phyloP scores from a whole-genome alignment of 1,140 invertebrate species.

The Philotrypesis tridentata region DNA sequence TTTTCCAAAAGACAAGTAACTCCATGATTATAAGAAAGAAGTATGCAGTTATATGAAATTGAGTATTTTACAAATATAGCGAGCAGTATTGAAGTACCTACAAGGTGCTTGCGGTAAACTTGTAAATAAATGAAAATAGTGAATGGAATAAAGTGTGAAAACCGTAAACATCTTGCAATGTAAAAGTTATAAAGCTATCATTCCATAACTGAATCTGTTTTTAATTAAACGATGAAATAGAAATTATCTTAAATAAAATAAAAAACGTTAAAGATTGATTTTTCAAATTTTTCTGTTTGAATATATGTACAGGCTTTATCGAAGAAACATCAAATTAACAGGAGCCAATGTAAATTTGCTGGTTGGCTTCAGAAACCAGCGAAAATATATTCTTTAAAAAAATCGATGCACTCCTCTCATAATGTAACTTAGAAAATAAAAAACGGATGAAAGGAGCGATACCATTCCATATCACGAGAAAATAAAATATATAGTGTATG shows the following conservation, averaged over 20 bases:
- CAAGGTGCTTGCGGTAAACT: conserved; percentile 28
- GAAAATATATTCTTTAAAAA: conserved; percentile 35
- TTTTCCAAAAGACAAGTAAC: conserved; percentile 1
- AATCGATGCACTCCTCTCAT: conserved; percentile 7
- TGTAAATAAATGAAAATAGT: conserved; percentile 41
- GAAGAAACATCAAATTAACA: background rate
- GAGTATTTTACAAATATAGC: conserved; percentile 21
- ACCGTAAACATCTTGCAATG: conserved; percentile 23
- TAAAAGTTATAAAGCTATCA: background rate
- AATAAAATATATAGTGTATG: conserved; percentile 33
- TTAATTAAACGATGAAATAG: background rate
- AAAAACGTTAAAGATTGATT: background rate
- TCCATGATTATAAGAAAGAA: background rate
- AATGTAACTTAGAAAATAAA: background rate
- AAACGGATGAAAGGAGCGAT: background rate
- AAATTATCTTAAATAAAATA: background rate
- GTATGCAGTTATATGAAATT: background rate
- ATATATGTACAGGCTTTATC: background rate
- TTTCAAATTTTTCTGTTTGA: background rate
- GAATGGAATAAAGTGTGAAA: conserved; percentile 1
- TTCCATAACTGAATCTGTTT: conserved; percentile 1
- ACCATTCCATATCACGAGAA: conserved; percentile 34
- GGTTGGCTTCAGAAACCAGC: conserved; percentile 19
- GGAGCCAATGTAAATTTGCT: conserved; percentile 25
- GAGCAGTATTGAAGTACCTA: conserved; percentile 22